These are phyloP conservation scores for Protaetia brevitarsis DNA, from an alignment of 1,140 invertebrate species.

Conservation along the genomic window DNA sequence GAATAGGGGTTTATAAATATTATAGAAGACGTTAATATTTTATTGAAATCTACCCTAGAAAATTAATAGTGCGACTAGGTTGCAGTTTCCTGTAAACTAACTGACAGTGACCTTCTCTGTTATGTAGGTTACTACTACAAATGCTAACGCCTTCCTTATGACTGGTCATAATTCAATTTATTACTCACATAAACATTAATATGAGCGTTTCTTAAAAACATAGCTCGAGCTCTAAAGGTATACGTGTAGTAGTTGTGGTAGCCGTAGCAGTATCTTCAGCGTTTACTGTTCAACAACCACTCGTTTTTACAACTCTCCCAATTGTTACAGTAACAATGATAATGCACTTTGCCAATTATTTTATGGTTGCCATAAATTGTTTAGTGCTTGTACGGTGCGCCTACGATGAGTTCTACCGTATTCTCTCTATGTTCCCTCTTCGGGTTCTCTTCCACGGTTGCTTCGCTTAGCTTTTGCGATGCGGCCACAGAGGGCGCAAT, in stretches of 20 bases:
- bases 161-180: slow-evolving; percentile 20
- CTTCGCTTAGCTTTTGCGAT: neutral
- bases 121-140: slow-evolving; percentile 13
- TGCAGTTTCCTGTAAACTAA: slow-evolving; percentile 9
- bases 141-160: slow-evolving; percentile 7
- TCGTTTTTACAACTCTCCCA: slow-evolving; percentile 9
- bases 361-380: slow-evolving; percentile 6
- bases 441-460: neutral
- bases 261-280: neutral
- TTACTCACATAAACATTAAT: slow-evolving; percentile 23
- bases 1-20: too few relatives aligned
- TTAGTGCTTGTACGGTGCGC: neutral
- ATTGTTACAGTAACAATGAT: slow-evolving; percentile 15
- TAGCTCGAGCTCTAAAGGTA: neutral
- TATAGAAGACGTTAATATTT: neutral
- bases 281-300: slow-evolving; percentile 9
- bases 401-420: neutral
- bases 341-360: slow-evolving; percentile 15
- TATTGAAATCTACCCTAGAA: neutral
- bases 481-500: neutral
- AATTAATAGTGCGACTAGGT: neutral
- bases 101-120: slow-evolving; percentile 18
- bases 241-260: neutral
- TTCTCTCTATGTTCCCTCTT: neutral
- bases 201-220: slow-evolving; percentile 22